phyloP scores from a whole-genome alignment of 2,888 invertebrate genomes.

The Torymus auratus region DNA sequence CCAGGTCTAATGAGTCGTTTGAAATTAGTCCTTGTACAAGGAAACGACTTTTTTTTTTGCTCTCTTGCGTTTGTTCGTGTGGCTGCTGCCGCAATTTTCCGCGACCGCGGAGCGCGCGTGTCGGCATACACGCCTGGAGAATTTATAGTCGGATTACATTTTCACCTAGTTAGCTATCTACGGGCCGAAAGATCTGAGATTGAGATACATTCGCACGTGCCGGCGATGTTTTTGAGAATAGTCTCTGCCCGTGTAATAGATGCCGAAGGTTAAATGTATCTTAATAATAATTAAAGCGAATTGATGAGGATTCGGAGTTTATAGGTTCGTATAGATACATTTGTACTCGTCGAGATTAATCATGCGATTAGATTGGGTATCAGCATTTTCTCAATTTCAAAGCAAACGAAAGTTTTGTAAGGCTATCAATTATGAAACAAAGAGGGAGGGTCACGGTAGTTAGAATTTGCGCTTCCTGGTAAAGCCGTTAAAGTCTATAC shows the following conservation, averaged over 20 bases:
- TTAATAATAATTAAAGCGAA: too few species aligned
- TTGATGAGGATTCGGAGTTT: too few species aligned
- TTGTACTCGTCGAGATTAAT: too few species aligned
- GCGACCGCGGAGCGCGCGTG: not conserved
- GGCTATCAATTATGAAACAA: not conserved
- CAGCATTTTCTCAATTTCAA: not conserved
- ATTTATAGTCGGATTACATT: slow-evolving; percentile 36
- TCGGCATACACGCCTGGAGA: not conserved
- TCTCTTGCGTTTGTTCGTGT: too few species aligned
- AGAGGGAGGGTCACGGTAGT: not conserved
- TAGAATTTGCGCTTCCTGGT: not conserved
- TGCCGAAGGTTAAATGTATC: too few species aligned
- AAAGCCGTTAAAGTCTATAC: too few species aligned
- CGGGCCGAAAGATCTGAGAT: slow-evolving; percentile 5
- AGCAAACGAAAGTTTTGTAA: not conserved
- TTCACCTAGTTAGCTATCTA: slow-evolving; percentile 35
- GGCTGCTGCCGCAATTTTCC: slow-evolving; percentile 34
- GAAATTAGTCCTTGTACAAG: slow-evolving; percentile 37
- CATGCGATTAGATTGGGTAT: not conserved
- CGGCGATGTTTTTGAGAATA: too few species aligned
- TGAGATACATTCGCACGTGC: slow-evolving; percentile 21
- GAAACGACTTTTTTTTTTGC: slow-evolving; percentile 19
- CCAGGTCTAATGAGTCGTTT: slow-evolving; percentile 21
- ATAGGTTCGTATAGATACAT: too few species aligned
- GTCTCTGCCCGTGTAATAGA: too few species aligned